Conservation (phyloP, 2,113 vertebrate species). For the Prietella phreatophila region DNA sequence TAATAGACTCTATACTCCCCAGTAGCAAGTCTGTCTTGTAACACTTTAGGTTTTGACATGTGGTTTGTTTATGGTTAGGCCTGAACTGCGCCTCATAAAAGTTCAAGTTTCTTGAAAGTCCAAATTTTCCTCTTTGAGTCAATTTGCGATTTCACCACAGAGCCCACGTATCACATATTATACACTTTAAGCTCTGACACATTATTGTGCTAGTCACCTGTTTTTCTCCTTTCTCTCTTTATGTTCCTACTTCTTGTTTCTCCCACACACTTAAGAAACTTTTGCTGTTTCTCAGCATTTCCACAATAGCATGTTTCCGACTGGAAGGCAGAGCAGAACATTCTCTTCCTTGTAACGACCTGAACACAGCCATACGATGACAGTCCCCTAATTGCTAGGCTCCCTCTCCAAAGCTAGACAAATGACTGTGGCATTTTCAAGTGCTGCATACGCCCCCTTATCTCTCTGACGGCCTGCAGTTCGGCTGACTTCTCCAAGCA, state of each 20-base stretch:
- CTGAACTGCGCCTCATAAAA: neutral
- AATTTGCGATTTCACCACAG: neutral
- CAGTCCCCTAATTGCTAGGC: constrained; percentile 48
- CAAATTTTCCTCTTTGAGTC: neutral
- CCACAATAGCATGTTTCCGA: constrained; percentile 31
- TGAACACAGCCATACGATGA: constrained; percentile 32
- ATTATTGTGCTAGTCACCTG: neutral
- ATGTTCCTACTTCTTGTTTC: neutral
- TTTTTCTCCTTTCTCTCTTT: constrained; percentile 3
- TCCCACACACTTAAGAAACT: constrained; percentile 34
- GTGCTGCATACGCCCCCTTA: constrained; percentile 27
- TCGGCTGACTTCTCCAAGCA: constrained; percentile 28
- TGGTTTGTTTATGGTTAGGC: neutral
- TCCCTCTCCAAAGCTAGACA: constrained; percentile 41
- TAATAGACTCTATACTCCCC: neutral
- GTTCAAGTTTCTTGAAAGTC: neutral
- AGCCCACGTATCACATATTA: neutral
- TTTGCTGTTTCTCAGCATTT: constrained; percentile 21
- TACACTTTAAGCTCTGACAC: neutral
- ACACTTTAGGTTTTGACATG: neutral
- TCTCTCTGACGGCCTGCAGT: constrained; percentile 22
- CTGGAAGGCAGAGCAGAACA: constrained; percentile 34
- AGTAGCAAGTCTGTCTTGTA: neutral
- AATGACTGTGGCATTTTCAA: constrained; percentile 54
- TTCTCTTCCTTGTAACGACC: constrained; percentile 28